Base-by-base conservation (phyloP, 2,113 vertebrate genomes). In the Cynopterus brachyotis region DNA sequence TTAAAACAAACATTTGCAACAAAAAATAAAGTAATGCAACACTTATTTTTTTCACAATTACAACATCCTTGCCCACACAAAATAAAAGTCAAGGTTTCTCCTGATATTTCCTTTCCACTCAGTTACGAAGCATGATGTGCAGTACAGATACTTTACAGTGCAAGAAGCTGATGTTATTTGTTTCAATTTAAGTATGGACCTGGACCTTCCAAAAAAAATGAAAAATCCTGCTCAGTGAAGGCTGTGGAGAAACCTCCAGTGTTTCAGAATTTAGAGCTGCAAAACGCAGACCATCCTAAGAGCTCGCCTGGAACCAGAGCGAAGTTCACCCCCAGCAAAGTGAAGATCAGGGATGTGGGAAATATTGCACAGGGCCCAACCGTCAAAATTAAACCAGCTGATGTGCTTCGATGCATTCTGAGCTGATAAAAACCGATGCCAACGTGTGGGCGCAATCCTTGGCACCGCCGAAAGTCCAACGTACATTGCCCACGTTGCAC, bases 391-490 rank as follows among this genome's bases (percentile, higher is more conserved):
- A n/a, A 66, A 59, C 22, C 50, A 32, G 16, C 7, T 24, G 6
- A 16, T 9, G n/a, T 4, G 50, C 73, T 60, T 66, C 13, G 5
- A 10, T 13, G 20, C 7, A n/a, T 26, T 72, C 67, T 28, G 47
- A 73, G 32, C 9, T 12, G 86, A 66, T 9, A 2, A n/a, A 70
- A 64, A 40, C 9, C 72, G 15, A 3, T 3, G 26, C 35, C 60
- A 26, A 60, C 9, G 5, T 0, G 15, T 0, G 17, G 37, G 37
- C 0, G 12, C 28, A 50, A 2, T 32, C 6, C 40, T 1, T 11
- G 53, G 24, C n/a, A 64, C 67, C 72, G 20, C 9, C 11, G 17
- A n/a, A 69, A 62, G 55, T 4, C 66, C 30, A 11, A 37, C 2
- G 7, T 2, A 3, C 5, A 24, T 0, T 10, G 12, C 13, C 47